Evolutionary conservation across 2,113 vertebrate genomes (phyloP).

Genomic region (Leptobrachium ailaonicum): DNA sequence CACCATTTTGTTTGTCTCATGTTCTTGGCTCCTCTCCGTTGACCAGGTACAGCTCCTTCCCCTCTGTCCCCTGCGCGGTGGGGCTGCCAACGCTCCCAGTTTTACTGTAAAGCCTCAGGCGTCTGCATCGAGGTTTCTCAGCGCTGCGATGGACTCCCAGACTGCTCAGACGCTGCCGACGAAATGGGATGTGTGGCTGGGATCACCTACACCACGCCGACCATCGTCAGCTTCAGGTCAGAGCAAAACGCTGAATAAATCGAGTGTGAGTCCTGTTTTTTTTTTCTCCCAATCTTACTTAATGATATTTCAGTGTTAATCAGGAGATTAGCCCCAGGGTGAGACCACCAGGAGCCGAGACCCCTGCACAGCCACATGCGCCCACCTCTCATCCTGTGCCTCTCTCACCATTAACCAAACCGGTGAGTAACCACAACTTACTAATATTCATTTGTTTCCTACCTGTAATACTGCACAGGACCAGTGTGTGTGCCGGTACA

Average conservation of each 20-base stretch:
- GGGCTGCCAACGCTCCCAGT: conserved; percentile 62
- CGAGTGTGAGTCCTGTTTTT: no score
- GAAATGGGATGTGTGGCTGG: conserved; percentile 65
- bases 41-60: conserved; percentile 59
- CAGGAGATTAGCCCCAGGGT: no score
- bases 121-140: conserved; percentile 60
- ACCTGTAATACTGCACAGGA: no score
- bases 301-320: conserved; percentile 1
- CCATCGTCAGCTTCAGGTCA: conserved; percentile 9
- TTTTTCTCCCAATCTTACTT: no score
- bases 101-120: conserved; percentile 68
- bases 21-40: not conserved
- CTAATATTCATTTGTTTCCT: not conserved
- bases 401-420: not conserved
- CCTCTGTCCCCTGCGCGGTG: conserved; percentile 49
- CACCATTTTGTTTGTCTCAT: no score
- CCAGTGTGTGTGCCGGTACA: no score
- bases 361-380: not conserved
- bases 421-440: conserved; percentile 34
- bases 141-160: conserved; percentile 64
- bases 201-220: conserved; percentile 27
- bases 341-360: not conserved
- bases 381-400: not conserved
- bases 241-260: not conserved
- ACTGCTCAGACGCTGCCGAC: conserved; percentile 73